phyloP scores from a whole-genome alignment of 2,888 invertebrate genomes.

The Bombyx huttoni region DNA sequence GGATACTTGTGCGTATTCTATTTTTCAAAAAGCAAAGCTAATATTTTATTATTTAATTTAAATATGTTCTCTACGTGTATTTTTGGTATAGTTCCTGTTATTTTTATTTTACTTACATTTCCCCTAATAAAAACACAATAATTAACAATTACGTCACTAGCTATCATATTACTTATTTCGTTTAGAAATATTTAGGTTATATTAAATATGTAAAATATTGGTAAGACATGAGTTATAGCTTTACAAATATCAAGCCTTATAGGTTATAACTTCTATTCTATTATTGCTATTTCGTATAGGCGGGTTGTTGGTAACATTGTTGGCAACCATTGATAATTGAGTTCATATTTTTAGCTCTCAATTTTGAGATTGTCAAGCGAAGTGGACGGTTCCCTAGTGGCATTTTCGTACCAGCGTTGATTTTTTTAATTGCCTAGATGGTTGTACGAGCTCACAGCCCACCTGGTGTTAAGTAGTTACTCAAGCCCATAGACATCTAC shows the following conservation, averaged over 20 bases:
- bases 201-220: constrained; percentile 1
- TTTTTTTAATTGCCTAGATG: no score
- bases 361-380: background rate
- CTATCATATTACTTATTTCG: constrained; percentile 1
- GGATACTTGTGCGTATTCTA: constrained; percentile 38
- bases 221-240: background rate
- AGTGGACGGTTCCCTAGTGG: background rate
- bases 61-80: no score
- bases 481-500: no score
- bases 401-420: background rate
- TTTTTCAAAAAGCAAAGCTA: constrained; percentile 1
- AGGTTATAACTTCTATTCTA: constrained; percentile 55
- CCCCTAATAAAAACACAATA: no score
- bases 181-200: constrained; percentile 10
- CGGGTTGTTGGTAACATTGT: constrained; percentile 60
- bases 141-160: background rate
- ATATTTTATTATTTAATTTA: no score
- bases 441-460: no score
- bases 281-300: constrained; percentile 72
- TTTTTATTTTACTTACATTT: no score
- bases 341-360: constrained; percentile 16
- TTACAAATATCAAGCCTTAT: constrained; percentile 40
- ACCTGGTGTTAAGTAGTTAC: no score
- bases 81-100: no score
- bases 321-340: constrained; percentile 37